Evolutionary conservation across 2,797 vertebrate species (phyloP).

Genomic region (Gymnothorax javanicus): DNA sequence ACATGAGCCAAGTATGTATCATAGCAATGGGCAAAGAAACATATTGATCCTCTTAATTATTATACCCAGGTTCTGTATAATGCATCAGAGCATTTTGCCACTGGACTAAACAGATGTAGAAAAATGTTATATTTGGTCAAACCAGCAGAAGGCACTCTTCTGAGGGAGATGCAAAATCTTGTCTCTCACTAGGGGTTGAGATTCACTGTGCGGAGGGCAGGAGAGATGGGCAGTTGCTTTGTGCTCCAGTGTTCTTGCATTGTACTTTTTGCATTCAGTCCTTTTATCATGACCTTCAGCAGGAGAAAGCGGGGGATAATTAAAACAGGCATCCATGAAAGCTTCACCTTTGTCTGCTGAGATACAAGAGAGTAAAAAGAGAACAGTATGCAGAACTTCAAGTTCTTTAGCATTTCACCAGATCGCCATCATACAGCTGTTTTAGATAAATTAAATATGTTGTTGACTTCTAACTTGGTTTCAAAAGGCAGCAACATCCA

Average conservation of each 20-base stretch:
- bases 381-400: not conserved
- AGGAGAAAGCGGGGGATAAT: not conserved
- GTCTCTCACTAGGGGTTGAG: not conserved
- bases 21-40: not conserved
- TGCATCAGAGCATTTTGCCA: not conserved
- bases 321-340: not conserved
- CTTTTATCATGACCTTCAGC: not conserved
- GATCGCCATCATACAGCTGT: too few relatives aligned
- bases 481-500: too few relatives aligned
- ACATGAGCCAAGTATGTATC: not conserved
- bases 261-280: not conserved
- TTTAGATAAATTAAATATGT: too few relatives aligned
- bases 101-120: not conserved
- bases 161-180: not conserved
- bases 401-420: too few relatives aligned
- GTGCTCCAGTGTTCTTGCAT: not conserved
- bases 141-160: slow-evolving; percentile 7
- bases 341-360: not conserved
- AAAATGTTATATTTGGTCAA: not conserved
- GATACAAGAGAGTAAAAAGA: not conserved
- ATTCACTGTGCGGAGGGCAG: slow-evolving; percentile 2
- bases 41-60: not conserved
- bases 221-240: not conserved
- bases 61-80: not conserved
- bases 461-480: too few relatives aligned